A percentile compares a stretch with the other conserved stretches of the same genome.
Conservation (phyloP, 37 sponge, comb jelly and placozoan genomes). For the Eunapius fragilis region DNA sequence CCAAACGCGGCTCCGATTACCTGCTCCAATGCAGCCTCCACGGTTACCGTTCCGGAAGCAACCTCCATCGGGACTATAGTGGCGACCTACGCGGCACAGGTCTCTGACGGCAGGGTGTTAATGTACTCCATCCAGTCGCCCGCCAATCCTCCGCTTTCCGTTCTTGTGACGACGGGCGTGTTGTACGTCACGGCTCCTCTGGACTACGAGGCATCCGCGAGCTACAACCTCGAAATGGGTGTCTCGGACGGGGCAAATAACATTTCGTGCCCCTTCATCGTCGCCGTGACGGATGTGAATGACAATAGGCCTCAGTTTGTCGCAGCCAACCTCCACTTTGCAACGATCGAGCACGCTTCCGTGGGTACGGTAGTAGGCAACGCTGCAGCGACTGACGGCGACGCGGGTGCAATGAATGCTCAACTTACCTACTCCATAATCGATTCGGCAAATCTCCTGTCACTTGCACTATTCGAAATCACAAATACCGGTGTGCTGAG, state of each 20-base stretch:
- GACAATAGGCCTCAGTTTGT: conserved; percentile 56
- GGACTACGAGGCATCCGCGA: conserved; percentile 2
- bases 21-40: background rate
- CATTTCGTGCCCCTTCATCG: background rate
- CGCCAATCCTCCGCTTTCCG: conserved; percentile 23
- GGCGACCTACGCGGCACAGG: conserved; percentile 14
- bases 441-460: conserved; percentile 20
- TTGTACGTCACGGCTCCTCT: conserved; percentile 45
- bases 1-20: background rate
- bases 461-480: conserved; percentile 20
- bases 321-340: background rate
- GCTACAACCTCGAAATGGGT: background rate
- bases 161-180: conserved; percentile 53
- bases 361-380: background rate
- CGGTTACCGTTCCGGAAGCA: conserved; percentile 1
- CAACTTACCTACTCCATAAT: conserved; percentile 41
- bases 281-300: conserved; percentile 47
- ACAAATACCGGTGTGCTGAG: background rate
- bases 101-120: conserved; percentile 14
- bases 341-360: conserved; percentile 19
- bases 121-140: conserved; percentile 33
- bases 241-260: conserved; percentile 18
- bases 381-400: conserved; percentile 45
- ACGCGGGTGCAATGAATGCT: background rate
- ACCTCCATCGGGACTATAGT: conserved; percentile 24